Evolutionary conservation across 1,140 invertebrate species (phyloP), one percentile per base, ranked within the genome.

Genomic region (Galendromus occidentalis): DNA sequence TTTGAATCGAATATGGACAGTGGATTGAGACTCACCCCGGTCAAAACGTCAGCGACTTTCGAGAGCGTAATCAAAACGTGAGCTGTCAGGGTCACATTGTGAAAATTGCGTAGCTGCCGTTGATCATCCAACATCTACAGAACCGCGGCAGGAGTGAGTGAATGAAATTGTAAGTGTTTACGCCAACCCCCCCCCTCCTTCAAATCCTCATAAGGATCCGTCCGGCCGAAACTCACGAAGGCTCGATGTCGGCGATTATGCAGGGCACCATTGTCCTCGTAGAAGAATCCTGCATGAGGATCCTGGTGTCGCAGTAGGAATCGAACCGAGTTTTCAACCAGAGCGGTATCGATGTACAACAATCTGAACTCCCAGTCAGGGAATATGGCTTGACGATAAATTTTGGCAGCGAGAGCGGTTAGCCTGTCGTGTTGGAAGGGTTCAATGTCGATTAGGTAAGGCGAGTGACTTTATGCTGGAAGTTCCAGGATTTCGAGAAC

Each of bases 321-420:
- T 22, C 70, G 68, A 7, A 76, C 66, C 12, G 72, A 71, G 41
- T 69, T 67, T 1, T 69, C 68, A 45, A 79, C 70, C 30, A 80
- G 74, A 29, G 71, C 63, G 0, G 72, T 70, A 66, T 80, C 78
- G 17, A 80, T 73, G 59, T 74, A 79, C 0, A 71, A 20, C 63
- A 79, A 73, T 22, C 74, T 65, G 68, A 79, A 77, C 69, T 80
- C 79, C 79, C 79, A 80, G 68, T 81, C 79, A 67, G 78, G 76
- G 69, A 79, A 81, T 39, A 75, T 71, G 1, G 75, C 76, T 44
- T 76, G 69, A 22, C 74, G 72, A 30, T 80, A 74, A 9, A 76
- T 72, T 47, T 76, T 71, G 0, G 77, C 69, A 17, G 73, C 76
- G 73, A 77, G 79, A 7, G 79, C 75, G 25, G 79, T 79, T 47